phyloP scores from a whole-genome alignment of 2,888 invertebrate genomes.

The Halocaridina rubra region DNA sequence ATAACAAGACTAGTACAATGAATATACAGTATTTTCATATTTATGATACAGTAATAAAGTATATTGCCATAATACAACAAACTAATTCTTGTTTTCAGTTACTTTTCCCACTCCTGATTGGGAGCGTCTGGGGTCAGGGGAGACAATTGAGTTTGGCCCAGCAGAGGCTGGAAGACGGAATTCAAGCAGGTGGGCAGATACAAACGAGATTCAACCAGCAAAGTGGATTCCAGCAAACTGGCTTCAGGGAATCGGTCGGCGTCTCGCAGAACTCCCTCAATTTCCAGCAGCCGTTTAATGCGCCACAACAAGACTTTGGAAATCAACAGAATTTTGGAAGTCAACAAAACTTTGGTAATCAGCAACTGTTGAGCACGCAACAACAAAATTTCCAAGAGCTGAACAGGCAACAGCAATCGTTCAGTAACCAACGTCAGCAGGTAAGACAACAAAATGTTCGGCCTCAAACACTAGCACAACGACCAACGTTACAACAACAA shows the following conservation, averaged over 20 bases:
- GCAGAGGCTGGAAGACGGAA: background rate
- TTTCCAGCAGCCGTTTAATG: no score
- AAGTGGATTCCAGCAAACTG: background rate
- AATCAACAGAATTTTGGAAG: no score
- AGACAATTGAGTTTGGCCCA: background rate
- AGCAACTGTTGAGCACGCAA: no score
- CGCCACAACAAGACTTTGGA: no score
- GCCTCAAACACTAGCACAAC: background rate
- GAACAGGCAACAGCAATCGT: background rate
- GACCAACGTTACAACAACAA: background rate
- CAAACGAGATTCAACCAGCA: background rate
- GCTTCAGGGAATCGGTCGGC: no score
- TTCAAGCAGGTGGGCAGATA: background rate
- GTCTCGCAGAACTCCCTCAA: no score
- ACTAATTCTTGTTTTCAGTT: background rate
- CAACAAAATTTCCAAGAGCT: background rate
- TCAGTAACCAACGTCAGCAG: background rate
- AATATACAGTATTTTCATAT: no score
- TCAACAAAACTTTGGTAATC: no score
- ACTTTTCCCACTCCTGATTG: background rate
- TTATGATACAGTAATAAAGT: background rate
- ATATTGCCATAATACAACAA: background rate
- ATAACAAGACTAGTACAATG: no score
- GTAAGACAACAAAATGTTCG: background rate
- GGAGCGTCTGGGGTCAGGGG: background rate